phyloP scores from a whole-genome alignment of 2,888 invertebrate species.

The Bombyx huttoni region DNA sequence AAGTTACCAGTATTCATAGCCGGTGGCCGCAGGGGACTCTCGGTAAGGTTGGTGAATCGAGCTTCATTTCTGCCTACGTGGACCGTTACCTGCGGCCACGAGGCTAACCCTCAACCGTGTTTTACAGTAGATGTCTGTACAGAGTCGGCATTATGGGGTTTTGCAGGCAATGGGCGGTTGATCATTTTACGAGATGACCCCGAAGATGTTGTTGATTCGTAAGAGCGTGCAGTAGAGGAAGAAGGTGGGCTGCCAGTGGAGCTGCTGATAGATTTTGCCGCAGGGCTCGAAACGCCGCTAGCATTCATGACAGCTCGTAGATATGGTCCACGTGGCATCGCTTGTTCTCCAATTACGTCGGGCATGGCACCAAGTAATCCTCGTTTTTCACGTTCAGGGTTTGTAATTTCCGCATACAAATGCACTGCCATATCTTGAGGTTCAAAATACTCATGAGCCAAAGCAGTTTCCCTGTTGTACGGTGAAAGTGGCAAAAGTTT shows the following conservation, averaged over 20 bases:
- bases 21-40: constrained; percentile 6
- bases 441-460: constrained; percentile 64
- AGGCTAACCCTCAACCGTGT: constrained; percentile 27
- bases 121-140: constrained; percentile 55
- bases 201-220: constrained; percentile 34
- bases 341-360: constrained; percentile 51
- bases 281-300: constrained; percentile 18
- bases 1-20: constrained; percentile 11
- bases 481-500: constrained; percentile 66
- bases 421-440: constrained; percentile 70
- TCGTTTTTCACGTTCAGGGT: constrained; percentile 47
- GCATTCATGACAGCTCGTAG: constrained; percentile 67
- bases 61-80: constrained; percentile 5
- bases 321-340: constrained; percentile 71
- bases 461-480: constrained; percentile 50
- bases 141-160: constrained; percentile 56
- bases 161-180: constrained; percentile 78
- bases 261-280: constrained; percentile 24
- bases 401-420: constrained; percentile 75
- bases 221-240: constrained; percentile 36
- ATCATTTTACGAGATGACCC: constrained; percentile 73
- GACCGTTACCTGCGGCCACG: constrained; percentile 10
- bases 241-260: constrained; percentile 20
- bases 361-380: constrained; percentile 46
- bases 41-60: constrained; percentile 6